Conservation (phyloP, 30 jellyfish, hydroid and myxozoan genomes). For the Morbakka virulenta region DNA sequence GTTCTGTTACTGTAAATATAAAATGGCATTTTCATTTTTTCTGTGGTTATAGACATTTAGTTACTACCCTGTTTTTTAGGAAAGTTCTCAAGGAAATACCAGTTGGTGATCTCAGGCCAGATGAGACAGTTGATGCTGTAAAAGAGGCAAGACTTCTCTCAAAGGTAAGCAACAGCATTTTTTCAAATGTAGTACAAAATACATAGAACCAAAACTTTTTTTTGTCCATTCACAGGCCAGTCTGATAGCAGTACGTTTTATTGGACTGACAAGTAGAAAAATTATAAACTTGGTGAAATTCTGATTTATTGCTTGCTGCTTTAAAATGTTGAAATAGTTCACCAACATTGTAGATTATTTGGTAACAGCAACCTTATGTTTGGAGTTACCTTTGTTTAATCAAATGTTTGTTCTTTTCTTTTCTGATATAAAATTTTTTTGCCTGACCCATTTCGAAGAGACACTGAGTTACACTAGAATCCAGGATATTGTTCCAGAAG, state of each 20-base stretch:
- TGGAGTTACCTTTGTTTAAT: not conserved
- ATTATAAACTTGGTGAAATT: not conserved
- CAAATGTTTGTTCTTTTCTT: not conserved
- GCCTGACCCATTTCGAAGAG: too few species aligned
- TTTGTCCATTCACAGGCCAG: too few species aligned
- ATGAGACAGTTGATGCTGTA: conserved; percentile 84
- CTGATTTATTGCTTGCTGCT: too few species aligned
- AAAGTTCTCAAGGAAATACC: conserved; percentile 79
- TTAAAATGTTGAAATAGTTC: too few species aligned
- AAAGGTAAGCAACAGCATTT: conserved; percentile 41
- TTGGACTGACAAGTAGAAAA: too few species aligned
- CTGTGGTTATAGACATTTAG: too few species aligned
- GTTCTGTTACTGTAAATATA: not conserved
- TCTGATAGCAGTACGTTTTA: too few species aligned
- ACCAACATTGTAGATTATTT: not conserved
- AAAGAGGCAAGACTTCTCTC: conserved; percentile 80
- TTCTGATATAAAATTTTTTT: too few species aligned
- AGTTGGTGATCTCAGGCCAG: conserved; percentile 80
- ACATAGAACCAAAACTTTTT: not conserved
- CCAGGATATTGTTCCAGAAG: too few species aligned
- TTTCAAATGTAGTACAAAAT: not conserved
- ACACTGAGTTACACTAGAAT: too few species aligned
- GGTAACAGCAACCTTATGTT: not conserved
- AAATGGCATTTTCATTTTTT: not conserved
- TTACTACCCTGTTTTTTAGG: conserved; percentile 2